Base-by-base conservation (phyloP, 2,797 vertebrate genomes). In the Argentina silus region DNA sequence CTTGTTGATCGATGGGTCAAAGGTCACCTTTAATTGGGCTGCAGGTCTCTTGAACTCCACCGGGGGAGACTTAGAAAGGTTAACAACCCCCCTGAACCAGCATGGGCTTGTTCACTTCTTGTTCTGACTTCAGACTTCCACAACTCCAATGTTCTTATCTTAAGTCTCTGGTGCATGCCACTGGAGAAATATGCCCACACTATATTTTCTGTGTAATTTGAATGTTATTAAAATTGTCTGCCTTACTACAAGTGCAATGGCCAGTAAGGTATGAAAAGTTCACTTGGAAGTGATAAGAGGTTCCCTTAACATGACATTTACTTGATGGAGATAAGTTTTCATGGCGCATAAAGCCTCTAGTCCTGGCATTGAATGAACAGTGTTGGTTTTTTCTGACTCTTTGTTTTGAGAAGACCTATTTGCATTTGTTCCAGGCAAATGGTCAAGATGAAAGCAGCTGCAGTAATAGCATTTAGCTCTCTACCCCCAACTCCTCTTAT, bases 391-490 rank as follows among this genome's bases (percentile, higher is more conserved):
- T 67, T 17, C 21, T 12, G 42, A 12, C 67, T 78, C 64, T 81
- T 76, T 79, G 51, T 78, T 87, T 83, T 78, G 61, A 82, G 84
- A 27, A 85, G 79, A 55, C 73, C 66, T 72, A 70, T 86, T 88
- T 86, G 81, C 81, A 23, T 74, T 70, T 81, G 82, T 87, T 83
- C 80, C 77, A 74, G 64, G 78, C 72, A 82, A 85, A 81, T 66
- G 76, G 74, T 79, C 68, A 80, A 78, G 86, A 88, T 88, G 50
- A 90, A 90, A 88, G 85, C 73, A 68, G 66, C 77, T 1, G 61
- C 59, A 69, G 66, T 63, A 79, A 77, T 67, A 74, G 53, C 50
- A 51, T 73, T 86, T 82, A 77, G 68, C 68, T 27, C 72, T 68
- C 53, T 23, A 45, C 67, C 21, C 36, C 12, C 15, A 42, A 17